Evolutionary conservation across 2,113 vertebrate species (phyloP), one percentile per base, ranked within the genome.

Genomic region (Esox niger): DNA sequence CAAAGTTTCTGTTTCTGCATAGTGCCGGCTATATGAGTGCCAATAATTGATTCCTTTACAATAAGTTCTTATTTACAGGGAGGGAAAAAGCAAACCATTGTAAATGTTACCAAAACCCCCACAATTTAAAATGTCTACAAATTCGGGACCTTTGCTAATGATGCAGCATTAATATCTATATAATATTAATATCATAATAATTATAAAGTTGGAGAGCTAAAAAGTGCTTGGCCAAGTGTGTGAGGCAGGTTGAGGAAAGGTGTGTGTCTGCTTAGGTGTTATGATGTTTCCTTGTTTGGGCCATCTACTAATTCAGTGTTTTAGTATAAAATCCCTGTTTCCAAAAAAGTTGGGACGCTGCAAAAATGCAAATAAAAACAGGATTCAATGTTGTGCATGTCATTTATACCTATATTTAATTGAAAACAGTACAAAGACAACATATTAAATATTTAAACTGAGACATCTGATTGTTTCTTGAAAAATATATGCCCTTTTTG

Each of bases 21-120:
- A 93, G 91, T 91, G 89, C 88, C 82, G 88, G 88, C 89, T 92
- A 90, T 89, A 91, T 69, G 64, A 81, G 86, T 86, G 88, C 87
- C 90, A 86, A 78, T 77, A 85, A 68, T 78, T n/a, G 65, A 82
- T 84, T 83, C 74, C 74, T 86, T 83, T 87, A 88, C 80, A 86
- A 88, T 80, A 76, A 60, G 85, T 72, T 66, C 60, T 68, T 88
- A 91, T 91, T 76, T 91, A 93, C 90, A 90, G 78, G 74, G 71
- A 83, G 60, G 65, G 74, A 77, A 74, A 64, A 67, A 86, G 66
- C 75, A 74, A 83, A 85, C 79, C 84, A 88, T 77, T 86, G 83
- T 77, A 84, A 82, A 84, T 66, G 11, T 75, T 83, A 82, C 75
- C 78, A 60, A 64, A 74, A 32, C 75, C 25, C 25, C 58, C 29